Conservation (phyloP, 1,140 invertebrate genomes). For the Ditylenchus dipsaci region DNA sequence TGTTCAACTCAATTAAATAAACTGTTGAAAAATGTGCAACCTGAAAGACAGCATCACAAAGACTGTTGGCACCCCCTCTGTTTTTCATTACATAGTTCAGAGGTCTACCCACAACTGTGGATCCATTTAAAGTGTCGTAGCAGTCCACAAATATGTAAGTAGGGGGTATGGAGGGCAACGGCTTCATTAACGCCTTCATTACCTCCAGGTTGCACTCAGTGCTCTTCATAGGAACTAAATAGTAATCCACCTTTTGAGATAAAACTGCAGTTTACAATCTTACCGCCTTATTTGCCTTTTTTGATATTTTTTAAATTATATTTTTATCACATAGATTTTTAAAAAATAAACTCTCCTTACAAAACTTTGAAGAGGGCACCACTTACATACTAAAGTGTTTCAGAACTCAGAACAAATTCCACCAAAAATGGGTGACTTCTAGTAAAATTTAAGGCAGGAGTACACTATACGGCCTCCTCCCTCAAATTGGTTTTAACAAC, state of each 20-base stretch:
- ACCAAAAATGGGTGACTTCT: too few species aligned
- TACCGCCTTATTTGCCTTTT: too few species aligned
- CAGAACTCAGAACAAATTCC: too few species aligned
- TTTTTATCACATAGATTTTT: too few species aligned
- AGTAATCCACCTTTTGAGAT: neutral
- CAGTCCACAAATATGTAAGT: conserved; percentile 17
- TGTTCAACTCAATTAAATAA: neutral
- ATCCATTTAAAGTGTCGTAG: conserved; percentile 9
- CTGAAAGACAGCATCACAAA: conserved; percentile 23
- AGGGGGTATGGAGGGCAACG: conserved; percentile 15
- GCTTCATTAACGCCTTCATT: conserved; percentile 7
- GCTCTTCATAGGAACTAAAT: conserved; percentile 14
- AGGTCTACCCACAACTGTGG: conserved; percentile 3
- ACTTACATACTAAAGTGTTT: too few species aligned
- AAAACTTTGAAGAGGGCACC: too few species aligned
- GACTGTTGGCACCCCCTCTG: conserved; percentile 12
- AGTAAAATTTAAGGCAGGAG: too few species aligned
- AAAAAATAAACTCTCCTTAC: too few species aligned
- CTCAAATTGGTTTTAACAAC: too few species aligned
- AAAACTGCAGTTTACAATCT: too few species aligned
- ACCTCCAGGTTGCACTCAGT: conserved; percentile 14
- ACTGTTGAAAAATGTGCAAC: neutral
- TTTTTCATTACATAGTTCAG: conserved; percentile 19
- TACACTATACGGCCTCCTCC: too few species aligned
- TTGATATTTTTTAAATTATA: too few species aligned